phyloP scores from a whole-genome alignment of 1,140 invertebrate genomes.

The Achatina immaculata region DNA sequence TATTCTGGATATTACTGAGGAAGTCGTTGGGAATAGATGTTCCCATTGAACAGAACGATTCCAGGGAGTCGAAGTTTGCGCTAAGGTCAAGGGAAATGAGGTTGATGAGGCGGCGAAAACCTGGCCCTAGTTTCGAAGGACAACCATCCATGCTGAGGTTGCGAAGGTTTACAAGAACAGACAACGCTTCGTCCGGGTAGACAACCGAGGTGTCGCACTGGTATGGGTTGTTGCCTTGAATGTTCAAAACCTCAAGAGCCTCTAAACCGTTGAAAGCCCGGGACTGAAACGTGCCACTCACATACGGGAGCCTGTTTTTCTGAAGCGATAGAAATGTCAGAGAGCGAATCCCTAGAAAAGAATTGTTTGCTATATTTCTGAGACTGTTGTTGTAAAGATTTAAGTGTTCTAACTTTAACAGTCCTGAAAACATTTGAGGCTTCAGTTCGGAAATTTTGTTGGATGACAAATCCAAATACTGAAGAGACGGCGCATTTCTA shows the following conservation, averaged over 20 bases:
- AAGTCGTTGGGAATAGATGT: background rate
- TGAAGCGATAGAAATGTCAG: background rate
- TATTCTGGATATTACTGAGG: background rate
- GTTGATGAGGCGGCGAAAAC: background rate
- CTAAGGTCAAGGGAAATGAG: background rate
- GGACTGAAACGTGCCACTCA: background rate
- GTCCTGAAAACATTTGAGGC: background rate
- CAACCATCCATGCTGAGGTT: background rate
- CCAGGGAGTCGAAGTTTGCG: background rate
- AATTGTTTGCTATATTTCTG: background rate
- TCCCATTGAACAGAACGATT: background rate
- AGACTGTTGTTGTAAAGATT: background rate
- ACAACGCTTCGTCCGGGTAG: background rate
- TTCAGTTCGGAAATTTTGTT: background rate
- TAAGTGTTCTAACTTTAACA: background rate
- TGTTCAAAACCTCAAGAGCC: background rate
- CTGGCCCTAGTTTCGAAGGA: background rate
- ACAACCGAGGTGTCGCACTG: background rate
- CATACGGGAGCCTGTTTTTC: background rate
- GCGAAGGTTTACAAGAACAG: background rate
- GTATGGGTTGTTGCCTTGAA: background rate
- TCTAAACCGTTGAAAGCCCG: background rate
- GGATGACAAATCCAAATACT: background rate
- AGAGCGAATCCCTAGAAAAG: background rate
- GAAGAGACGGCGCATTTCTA: background rate